Conservation (phyloP, 1,140 invertebrate species). For the Bombus confusus region DNA sequence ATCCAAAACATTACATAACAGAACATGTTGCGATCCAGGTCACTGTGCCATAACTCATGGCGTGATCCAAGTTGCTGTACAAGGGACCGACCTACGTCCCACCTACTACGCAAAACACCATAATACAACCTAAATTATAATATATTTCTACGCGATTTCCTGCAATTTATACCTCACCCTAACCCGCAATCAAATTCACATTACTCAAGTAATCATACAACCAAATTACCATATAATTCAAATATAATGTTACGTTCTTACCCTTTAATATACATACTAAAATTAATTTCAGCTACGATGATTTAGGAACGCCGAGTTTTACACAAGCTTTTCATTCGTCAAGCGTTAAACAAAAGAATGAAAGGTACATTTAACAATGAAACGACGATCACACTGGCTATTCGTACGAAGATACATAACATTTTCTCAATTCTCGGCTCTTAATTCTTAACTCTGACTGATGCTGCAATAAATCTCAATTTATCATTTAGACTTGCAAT, state of each 20-base stretch:
- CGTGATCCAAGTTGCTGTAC: slow-evolving; percentile 17
- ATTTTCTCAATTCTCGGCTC: too few relatives aligned
- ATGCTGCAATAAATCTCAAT: too few relatives aligned
- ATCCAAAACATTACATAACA: slow-evolving; percentile 24
- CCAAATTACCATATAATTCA: background rate
- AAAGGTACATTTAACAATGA: too few relatives aligned
- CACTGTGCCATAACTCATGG: slow-evolving; percentile 25
- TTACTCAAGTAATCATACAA: background rate
- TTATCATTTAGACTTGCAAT: too few relatives aligned
- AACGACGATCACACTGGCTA: too few relatives aligned
- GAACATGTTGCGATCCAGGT: slow-evolving; percentile 13
- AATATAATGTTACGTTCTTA: background rate
- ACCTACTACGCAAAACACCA: background rate
- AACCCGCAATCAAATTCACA: background rate
- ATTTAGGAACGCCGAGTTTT: background rate
- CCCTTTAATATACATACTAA: background rate
- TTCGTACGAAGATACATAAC: too few relatives aligned
- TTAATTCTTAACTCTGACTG: too few relatives aligned
- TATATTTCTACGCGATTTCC: background rate
- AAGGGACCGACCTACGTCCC: background rate
- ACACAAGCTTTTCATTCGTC: too few relatives aligned
- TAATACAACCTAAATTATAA: background rate
- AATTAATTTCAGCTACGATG: background rate
- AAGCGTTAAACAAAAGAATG: background rate
- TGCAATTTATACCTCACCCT: background rate